Evolutionary conservation across 2,113 vertebrate species (phyloP).

Genomic region (Plecturocebus donacophilus): DNA sequence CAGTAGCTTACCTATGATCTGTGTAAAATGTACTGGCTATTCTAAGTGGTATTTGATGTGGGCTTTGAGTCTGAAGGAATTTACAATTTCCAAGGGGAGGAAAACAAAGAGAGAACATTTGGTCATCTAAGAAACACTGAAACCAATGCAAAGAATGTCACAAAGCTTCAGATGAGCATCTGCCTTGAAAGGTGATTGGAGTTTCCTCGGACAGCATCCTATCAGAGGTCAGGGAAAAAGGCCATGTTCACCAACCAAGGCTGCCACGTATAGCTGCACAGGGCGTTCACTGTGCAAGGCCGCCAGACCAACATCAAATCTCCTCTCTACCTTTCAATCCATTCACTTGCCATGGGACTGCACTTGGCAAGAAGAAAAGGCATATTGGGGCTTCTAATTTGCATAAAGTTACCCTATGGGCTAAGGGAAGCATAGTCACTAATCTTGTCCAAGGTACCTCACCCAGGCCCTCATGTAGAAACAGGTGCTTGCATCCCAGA

Average conservation of each 20-base stretch:
- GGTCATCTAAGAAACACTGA: neutral
- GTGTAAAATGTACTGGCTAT: neutral
- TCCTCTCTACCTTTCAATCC: neutral
- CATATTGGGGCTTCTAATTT: neutral
- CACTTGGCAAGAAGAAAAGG: neutral
- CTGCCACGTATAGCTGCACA: accelerated
- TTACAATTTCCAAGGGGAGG: neutral
- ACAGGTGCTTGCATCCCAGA: neutral
- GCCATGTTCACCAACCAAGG: accelerated
- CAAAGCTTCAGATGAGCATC: too few relatives aligned
- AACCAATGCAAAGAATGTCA: neutral
- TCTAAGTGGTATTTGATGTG: neutral
- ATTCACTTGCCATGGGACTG: neutral
- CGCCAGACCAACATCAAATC: accelerated
- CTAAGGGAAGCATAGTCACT: too few relatives aligned
- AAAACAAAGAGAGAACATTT: too few relatives aligned
- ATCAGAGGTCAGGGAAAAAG: neutral
- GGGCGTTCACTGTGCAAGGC: neutral
- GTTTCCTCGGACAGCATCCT: neutral
- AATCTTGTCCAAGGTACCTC: accelerated
- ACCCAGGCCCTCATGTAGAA: accelerated
- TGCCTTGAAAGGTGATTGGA: accelerated
- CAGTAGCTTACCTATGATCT: accelerated
- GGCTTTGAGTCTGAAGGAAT: neutral
- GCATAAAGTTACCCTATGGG: accelerated